A percentile compares a stretch with the other conserved stretches of the same genome.
Conservation (phyloP, 2,113 vertebrate genomes). For the Antechinus flavipes region DNA sequence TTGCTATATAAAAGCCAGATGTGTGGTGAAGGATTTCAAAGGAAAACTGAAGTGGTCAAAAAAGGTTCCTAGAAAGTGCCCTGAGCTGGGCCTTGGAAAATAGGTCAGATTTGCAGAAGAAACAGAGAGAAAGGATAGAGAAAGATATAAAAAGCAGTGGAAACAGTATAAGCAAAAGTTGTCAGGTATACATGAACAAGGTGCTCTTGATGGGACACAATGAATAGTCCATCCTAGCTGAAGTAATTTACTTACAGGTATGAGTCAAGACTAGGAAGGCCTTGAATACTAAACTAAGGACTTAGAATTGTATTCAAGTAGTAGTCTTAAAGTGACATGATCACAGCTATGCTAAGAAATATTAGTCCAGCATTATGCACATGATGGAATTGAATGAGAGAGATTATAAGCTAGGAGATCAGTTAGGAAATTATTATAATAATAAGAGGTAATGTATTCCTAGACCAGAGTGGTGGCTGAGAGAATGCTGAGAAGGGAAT, state of each 20-base stretch:
- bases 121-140: not conserved
- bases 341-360: not conserved
- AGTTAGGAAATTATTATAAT: not conserved
- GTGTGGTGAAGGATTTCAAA: not conserved
- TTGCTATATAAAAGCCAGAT: not conserved
- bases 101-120: not conserved
- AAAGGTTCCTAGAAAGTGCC: not conserved
- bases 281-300: not conserved
- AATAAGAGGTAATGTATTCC: not conserved
- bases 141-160: not conserved
- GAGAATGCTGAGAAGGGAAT: not conserved
- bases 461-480: not conserved
- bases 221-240: not conserved
- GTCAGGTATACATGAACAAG: not conserved
- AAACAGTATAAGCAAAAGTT: not conserved
- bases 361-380: not conserved
- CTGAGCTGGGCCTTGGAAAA: not conserved
- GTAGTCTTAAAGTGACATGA: not conserved
- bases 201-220: not conserved
- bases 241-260: not conserved
- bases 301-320: not conserved
- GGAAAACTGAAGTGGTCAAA: not conserved
- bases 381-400: not conserved
- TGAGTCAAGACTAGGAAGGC: not conserved
- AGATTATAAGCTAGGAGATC: not conserved